phyloP scores from a whole-genome alignment of 2,888 invertebrate species.

The Steinernema hermaphroditum region DNA sequence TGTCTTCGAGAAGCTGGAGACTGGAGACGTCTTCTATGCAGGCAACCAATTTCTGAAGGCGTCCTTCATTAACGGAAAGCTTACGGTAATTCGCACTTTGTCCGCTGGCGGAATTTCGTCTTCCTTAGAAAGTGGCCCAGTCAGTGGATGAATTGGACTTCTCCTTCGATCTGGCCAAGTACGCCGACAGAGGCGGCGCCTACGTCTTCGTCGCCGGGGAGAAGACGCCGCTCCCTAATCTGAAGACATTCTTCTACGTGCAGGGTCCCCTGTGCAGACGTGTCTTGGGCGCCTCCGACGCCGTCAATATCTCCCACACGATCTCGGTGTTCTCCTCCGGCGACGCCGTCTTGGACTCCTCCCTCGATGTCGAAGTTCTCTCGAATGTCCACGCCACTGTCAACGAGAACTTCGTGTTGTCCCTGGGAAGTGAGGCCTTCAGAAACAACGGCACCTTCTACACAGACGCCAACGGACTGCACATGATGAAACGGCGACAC shows the following conservation, averaged over 20 bases:
- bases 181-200: slow-evolving; percentile 38
- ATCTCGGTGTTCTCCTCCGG: not conserved
- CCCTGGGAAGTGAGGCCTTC: slow-evolving; percentile 24
- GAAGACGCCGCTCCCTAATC: not conserved
- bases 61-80: not conserved
- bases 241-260: slow-evolving; percentile 4
- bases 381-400: not conserved
- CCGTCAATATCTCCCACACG: not conserved
- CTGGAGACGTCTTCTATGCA: not conserved
- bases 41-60: not conserved
- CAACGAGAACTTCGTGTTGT: not conserved
- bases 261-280: not conserved
- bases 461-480: slow-evolving; percentile 51
- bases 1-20: not conserved
- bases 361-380: not conserved
- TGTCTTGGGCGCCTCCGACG: not conserved
- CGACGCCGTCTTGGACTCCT: not conserved
- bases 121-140: slow-evolving; percentile 13
- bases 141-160: not conserved
- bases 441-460: slow-evolving; percentile 36
- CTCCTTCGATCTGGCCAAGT: slow-evolving; percentile 17
- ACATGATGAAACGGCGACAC: slow-evolving; percentile 38
- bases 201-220: slow-evolving; percentile 37
- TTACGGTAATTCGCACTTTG: not conserved
- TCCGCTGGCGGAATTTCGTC: not conserved